These are phyloP conservation scores for Hirundo rustica DNA, from an alignment of 2,797 vertebrate species.

Conservation along the genomic window DNA sequence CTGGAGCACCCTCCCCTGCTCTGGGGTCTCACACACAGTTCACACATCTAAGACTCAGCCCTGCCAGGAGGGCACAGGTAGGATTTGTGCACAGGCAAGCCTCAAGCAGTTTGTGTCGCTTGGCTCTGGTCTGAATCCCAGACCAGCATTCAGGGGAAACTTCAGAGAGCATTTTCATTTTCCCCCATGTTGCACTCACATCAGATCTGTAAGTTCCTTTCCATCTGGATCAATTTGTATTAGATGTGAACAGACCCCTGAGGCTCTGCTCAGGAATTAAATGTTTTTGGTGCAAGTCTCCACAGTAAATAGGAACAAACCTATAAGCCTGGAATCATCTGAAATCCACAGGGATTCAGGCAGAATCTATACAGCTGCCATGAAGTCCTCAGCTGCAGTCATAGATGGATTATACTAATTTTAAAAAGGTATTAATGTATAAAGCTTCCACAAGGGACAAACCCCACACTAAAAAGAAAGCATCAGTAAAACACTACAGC, in stretches of 20 bases:
- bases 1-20: not conserved
- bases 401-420: constrained; percentile 43
- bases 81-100: not conserved
- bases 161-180: not conserved
- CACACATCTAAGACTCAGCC: not conserved
- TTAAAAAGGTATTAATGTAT: not conserved
- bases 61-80: not conserved
- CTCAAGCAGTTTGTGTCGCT: not conserved
- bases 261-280: constrained; percentile 16
- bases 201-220: not conserved
- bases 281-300: constrained; percentile 16
- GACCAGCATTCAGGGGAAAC: not conserved
- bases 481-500: constrained; percentile 2
- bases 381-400: constrained; percentile 7
- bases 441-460: constrained; percentile 24
- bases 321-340: not conserved
- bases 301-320: constrained; percentile 40
- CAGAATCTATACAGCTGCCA: constrained; percentile 35
- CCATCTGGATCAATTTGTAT: not conserved
- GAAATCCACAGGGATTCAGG: not conserved
- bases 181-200: not conserved
- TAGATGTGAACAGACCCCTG: not conserved
- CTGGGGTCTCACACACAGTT: not conserved
- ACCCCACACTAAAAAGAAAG: not conserved
- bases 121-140: not conserved